A percentile compares a stretch with the other conserved stretches of the same genome.
These are phyloP conservation scores for Thinocorus orbignyianus DNA, from an alignment of 2,113 vertebrate genomes.

Conservation along the genomic window DNA sequence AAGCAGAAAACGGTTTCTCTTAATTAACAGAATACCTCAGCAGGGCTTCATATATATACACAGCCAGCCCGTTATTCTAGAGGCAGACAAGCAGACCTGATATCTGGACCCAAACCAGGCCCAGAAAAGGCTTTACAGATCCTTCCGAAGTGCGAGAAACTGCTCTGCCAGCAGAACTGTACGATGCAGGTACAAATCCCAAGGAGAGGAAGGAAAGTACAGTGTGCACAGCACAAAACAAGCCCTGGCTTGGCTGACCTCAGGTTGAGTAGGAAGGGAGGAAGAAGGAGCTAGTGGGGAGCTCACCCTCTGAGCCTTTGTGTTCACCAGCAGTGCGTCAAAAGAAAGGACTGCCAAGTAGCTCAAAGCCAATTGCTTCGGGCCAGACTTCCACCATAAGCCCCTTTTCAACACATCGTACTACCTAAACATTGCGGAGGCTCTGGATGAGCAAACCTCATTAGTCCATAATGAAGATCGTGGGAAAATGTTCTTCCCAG, in stretches of 20 bases:
- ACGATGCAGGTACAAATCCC: conserved; percentile 13
- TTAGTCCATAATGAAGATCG: not conserved
- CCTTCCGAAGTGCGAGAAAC: conserved; percentile 12
- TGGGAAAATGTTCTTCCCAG: conserved; percentile 3
- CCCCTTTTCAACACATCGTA: not conserved
- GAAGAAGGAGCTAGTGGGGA: not conserved
- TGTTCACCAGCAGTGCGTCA: not conserved
- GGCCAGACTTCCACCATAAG: not conserved
- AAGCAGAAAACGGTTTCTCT: conserved; percentile 18
- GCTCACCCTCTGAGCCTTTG: not conserved
- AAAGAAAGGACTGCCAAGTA: not conserved
- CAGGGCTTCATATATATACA: not conserved
- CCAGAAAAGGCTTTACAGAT: conserved; percentile 2
- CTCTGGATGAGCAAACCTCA: not conserved
- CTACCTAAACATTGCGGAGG: not conserved
- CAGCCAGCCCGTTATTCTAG: not conserved
- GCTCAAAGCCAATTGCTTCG: not conserved
- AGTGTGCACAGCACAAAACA: conserved; percentile 2
- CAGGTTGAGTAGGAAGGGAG: not conserved
- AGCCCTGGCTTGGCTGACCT: not conserved
- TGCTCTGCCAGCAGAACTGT: conserved; percentile 20
- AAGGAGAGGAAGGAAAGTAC: not conserved
- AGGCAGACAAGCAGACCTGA: not conserved
- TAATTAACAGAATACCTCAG: conserved; percentile 24
- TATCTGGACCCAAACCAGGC: not conserved